These are phyloP conservation scores for Drosophila atripex DNA, from an alignment of 2,888 invertebrate genomes.

Conservation along the genomic window DNA sequence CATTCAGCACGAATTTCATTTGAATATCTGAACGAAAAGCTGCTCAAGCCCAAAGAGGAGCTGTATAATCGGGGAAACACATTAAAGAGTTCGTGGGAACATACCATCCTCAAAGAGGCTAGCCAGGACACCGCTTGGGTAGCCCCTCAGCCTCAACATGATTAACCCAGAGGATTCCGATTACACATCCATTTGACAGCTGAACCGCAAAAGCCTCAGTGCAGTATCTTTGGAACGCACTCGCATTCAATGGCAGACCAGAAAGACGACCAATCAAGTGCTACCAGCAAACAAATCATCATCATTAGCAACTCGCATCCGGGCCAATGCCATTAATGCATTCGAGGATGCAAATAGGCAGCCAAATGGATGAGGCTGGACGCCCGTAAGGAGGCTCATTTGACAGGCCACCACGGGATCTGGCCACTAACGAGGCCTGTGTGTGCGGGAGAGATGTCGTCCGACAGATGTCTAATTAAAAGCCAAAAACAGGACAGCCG, in stretches of 20 bases:
- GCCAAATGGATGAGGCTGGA: not conserved
- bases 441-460: slow-evolving; percentile 26
- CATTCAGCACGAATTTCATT: slow-evolving; percentile 53
- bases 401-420: slow-evolving; percentile 38
- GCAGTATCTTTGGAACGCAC: slow-evolving; percentile 22
- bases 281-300: slow-evolving; percentile 31
- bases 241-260: slow-evolving; percentile 15
- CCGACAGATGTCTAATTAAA: slow-evolving; percentile 57
- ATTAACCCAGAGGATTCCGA: not conserved
- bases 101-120: not conserved
- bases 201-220: slow-evolving; percentile 25
- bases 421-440: slow-evolving; percentile 51
- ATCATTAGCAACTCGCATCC: slow-evolving; percentile 2
- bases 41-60: not conserved
- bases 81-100: slow-evolving; percentile 23
- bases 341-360: slow-evolving; percentile 12
- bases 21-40: slow-evolving; percentile 49
- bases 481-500: slow-evolving; percentile 38
- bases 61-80: slow-evolving; percentile 16
- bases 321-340: slow-evolving; percentile 34
- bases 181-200: slow-evolving; percentile 8
- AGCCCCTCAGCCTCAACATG: not conserved
- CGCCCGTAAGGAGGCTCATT: slow-evolving; percentile 22
- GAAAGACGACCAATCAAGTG: slow-evolving; percentile 28
- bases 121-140: not conserved